Evolutionary conservation across 2,797 vertebrate species (phyloP), one percentile per base, ranked within the genome.

Genomic region (Meda fulgida): DNA sequence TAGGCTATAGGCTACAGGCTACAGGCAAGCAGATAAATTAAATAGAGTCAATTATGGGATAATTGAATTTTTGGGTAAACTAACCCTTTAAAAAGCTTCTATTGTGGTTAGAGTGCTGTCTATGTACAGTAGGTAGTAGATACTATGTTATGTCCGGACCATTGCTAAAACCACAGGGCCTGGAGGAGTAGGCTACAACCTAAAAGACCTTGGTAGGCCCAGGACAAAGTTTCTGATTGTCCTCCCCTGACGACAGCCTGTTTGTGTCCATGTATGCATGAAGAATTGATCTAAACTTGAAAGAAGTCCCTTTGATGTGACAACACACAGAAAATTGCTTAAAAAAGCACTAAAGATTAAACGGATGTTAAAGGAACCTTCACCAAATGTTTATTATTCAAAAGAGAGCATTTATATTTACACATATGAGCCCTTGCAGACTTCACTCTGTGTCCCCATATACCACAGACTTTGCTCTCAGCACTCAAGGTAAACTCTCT

Each of bases 381-480:
- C 89, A 85, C 89, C 89, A 93, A 92, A 93, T 94, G 92, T 94
- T 93, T 93, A 94, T 93, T 92, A 94, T 94, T 95, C 87, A 92
- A 91, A 55, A 80, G 38, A 84, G 16, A 14, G 26, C 40, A 26
- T 48, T 67, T 34, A n/a, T 9, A 8, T 65, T 70, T 78, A 31
- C 31, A 38, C 34, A 58, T 26, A 43, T 65, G 40, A 81, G 51
- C 71, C 23, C 34, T 60, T 51, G 79, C 18, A 36, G 53, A 21
- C 34, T 67, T 86, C 46, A 69, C 38, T 67, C 31, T 29, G 7
- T 36, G 80, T 76, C 76, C 67, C 63, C 23, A 34, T 69, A 67
- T 51, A 75, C 26, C 11, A 18, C 55, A 69, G 34, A 78, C 63
- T 58, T 66, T 48, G n/a, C 58, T 48, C 26, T 78, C 26, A 58